Evolutionary conservation across 2,888 invertebrate genomes (phyloP).

Genomic region (Aphodius sticticus): DNA sequence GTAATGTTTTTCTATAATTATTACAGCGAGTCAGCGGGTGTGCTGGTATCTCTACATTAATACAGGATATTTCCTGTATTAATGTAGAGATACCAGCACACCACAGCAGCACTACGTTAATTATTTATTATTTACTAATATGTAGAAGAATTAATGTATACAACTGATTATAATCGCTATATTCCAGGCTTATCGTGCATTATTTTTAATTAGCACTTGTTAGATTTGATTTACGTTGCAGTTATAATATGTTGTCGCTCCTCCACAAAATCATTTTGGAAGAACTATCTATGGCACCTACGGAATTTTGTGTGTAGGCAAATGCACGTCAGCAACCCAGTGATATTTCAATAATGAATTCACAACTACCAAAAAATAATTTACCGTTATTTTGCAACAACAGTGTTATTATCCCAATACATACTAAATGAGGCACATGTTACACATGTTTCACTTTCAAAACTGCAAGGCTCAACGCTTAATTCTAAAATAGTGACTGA

Average conservation of each 20-base stretch:
- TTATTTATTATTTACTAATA: neutral
- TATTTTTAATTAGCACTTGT: neutral
- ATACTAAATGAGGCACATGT: neutral
- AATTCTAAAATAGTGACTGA: neutral
- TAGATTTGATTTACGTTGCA: neutral
- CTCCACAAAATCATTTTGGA: neutral
- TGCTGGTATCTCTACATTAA: neutral
- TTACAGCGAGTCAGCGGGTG: neutral
- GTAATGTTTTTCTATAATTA: neutral
- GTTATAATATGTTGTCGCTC: neutral
- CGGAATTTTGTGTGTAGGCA: neutral
- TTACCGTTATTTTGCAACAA: neutral
- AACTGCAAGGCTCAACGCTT: neutral
- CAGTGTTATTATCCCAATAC: neutral
- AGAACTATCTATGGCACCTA: neutral
- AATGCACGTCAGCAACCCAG: neutral
- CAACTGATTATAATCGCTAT: neutral
- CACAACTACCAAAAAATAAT: neutral
- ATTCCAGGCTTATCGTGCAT: neutral
- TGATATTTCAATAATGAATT: neutral
- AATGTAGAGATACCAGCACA: too few relatives aligned
- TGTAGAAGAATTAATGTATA: neutral
- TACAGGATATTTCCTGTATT: neutral
- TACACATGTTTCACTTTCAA: conserved; percentile 4
- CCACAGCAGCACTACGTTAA: neutral